Conservation (phyloP, 2,888 invertebrate species). For the Nowickia ferox region DNA sequence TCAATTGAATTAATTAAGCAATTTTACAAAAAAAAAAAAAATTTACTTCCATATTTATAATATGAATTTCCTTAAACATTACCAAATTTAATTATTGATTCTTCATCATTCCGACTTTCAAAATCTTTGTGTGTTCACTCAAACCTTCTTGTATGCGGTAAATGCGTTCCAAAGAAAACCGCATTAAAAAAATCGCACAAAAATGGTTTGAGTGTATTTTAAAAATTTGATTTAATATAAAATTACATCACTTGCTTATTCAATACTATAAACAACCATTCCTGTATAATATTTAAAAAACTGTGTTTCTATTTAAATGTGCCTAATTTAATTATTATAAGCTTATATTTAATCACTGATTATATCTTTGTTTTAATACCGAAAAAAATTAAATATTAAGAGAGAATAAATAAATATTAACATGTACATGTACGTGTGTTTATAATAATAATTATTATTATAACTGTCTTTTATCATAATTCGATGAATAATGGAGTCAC, state of each 20-base stretch:
- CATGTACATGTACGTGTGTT: too few relatives aligned
- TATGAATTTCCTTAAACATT: constrained; percentile 29
- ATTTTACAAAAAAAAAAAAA: too few relatives aligned
- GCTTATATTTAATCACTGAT: neutral
- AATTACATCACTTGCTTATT: constrained; percentile 23
- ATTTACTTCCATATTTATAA: neutral
- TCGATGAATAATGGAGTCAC: too few relatives aligned
- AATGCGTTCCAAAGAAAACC: too few relatives aligned
- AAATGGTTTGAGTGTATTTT: neutral
- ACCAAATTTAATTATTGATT: neutral
- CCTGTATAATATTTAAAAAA: constrained; percentile 22
- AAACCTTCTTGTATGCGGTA: too few relatives aligned
- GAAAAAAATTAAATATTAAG: neutral
- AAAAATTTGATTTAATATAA: constrained; percentile 10
- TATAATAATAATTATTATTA: too few relatives aligned
- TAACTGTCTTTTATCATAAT: too few relatives aligned
- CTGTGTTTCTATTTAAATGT: constrained; percentile 65
- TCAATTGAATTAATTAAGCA: too few relatives aligned
- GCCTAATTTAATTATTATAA: constrained; percentile 40
- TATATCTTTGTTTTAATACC: neutral
- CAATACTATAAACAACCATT: constrained; percentile 41
- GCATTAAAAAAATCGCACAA: too few relatives aligned
- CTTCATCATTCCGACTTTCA: constrained; percentile 2
- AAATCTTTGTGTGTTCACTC: too few relatives aligned
- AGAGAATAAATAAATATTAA: neutral